Evolutionary conservation across 2,888 invertebrate species (phyloP).

Genomic region (Drosophila atripex): DNA sequence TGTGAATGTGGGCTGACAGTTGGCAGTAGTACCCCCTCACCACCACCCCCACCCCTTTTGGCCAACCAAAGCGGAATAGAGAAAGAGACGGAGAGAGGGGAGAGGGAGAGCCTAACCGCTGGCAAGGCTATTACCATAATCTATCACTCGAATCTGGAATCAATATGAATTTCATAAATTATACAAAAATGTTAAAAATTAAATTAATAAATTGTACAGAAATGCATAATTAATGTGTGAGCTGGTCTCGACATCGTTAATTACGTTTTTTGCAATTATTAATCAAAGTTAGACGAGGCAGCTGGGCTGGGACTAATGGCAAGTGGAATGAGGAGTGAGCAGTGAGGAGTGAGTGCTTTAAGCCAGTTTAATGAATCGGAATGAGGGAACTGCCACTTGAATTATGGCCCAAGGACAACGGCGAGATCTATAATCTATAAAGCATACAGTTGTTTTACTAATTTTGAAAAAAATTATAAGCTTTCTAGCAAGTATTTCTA

Average conservation of each 20-base stretch:
- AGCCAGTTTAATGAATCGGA: conserved; percentile 46
- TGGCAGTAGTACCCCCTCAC: conserved; percentile 14
- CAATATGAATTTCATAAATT: conserved; percentile 56
- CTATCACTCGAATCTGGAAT: conserved; percentile 44
- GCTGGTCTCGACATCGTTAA: conserved; percentile 3
- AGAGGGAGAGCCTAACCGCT: background rate
- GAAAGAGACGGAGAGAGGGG: background rate
- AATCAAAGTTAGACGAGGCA: conserved; percentile 7
- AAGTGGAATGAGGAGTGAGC: too few relatives aligned
- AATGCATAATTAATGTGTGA: conserved; percentile 52
- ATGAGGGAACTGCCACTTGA: conserved; percentile 24
- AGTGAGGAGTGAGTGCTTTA: conserved; percentile 29
- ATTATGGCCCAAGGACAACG: background rate
- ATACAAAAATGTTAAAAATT: conserved; percentile 58
- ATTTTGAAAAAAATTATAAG: too few relatives aligned
- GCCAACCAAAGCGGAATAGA: conserved; percentile 4
- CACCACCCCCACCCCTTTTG: background rate
- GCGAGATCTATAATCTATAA: background rate
- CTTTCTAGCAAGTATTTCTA: too few relatives aligned
- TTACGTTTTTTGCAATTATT: conserved; percentile 20
- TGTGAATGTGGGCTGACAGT: conserved; percentile 32
- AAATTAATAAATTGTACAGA: conserved; percentile 37
- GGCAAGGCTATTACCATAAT: conserved; percentile 40
- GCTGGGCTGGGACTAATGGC: conserved; percentile 30
- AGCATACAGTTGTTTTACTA: conserved; percentile 1